Percentiles rank a stretch among this genome's conserved stretches.
Evolutionary conservation across 2,113 vertebrate genomes (phyloP).

Genomic region (Calidris pygmaea): DNA sequence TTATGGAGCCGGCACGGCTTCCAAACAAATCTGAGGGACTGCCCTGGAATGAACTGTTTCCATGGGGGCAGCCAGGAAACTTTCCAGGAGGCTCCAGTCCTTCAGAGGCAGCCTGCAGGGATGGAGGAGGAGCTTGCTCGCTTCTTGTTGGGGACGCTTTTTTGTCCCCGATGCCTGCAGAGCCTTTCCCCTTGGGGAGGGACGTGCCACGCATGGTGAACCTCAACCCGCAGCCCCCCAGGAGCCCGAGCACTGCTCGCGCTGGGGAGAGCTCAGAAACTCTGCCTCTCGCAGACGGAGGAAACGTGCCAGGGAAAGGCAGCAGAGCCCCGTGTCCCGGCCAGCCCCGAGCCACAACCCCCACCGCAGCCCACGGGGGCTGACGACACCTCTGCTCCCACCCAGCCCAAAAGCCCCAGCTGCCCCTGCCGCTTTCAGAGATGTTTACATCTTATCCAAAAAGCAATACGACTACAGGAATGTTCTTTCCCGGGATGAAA

Average conservation of each 20-base stretch:
- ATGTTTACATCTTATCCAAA: neutral
- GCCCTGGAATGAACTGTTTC: slow-evolving; percentile 48
- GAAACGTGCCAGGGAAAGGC: neutral
- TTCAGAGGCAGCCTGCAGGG: neutral
- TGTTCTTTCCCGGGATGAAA: neutral
- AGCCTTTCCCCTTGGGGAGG: neutral
- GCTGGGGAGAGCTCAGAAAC: neutral
- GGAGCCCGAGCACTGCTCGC: neutral
- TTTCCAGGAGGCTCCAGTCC: slow-evolving; percentile 5
- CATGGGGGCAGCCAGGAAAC: slow-evolving; percentile 12
- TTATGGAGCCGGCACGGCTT: neutral
- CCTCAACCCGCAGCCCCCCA: neutral
- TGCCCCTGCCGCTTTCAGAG: neutral
- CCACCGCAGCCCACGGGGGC: fast-evolving
- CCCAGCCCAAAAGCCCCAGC: neutral
- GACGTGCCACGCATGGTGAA: neutral
- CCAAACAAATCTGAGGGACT: neutral
- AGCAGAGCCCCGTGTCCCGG: neutral
- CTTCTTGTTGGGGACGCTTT: neutral
- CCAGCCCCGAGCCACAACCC: fast-evolving
- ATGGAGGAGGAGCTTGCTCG: slow-evolving; percentile 8
- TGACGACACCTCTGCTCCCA: neutral
- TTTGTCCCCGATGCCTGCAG: slow-evolving; percentile 13
- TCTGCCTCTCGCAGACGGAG: neutral
- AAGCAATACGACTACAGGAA: neutral